Evolutionary conservation across 2,113 vertebrate species (phyloP), one percentile per base, ranked within the genome.

Genomic region (Drymodes brunneopygia): DNA sequence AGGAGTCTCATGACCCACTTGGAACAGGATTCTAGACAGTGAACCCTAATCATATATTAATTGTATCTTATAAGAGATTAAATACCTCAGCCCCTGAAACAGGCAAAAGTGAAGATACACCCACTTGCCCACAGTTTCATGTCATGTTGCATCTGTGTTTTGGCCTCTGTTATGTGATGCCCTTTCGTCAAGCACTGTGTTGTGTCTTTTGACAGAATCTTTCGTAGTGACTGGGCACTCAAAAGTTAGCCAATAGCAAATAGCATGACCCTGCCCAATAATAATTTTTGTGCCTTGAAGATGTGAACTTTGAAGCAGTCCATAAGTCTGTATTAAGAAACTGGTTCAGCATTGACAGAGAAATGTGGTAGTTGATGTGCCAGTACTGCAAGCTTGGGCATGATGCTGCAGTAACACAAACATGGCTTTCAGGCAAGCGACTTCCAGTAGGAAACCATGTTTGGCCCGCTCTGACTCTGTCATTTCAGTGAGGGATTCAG

Each of bases 81-180:
- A 72, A 72, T 40, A 29, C 29, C 44, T 65, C 42, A 45, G 36
- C 5, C 14, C 9, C 47, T 53, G 42, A 54, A 75, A 84, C 8
- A 78, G 11, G 24, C 4, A 62, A 65, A 88, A 31, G 29, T 58
- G 51, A 66, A 84, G 42, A 28, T n/a, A n/a, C 2, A n/a, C 14
- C 18, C 7, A 6, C 56, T 82, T 51, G 18, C 16, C 35, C 17
- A 7, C 17, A 28, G 60, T 64, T 91, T 66, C 3, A 4, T 47
- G 36, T 24, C 12, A 4, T 0, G 0, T 54, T 74, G 11, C 1
- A 2, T 29, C 53, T n/a, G 11, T 60, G 15, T 44, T 92, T 50
- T 53, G 40, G 45, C 13, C 57, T 48, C n/a, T 56, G 23, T 57
- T 83, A 11, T 5, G 8, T 66, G 54, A 27, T 38, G 27, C 15